Evolutionary conservation across 1,140 invertebrate species (phyloP).

Genomic region (Eubasilissa regina): DNA sequence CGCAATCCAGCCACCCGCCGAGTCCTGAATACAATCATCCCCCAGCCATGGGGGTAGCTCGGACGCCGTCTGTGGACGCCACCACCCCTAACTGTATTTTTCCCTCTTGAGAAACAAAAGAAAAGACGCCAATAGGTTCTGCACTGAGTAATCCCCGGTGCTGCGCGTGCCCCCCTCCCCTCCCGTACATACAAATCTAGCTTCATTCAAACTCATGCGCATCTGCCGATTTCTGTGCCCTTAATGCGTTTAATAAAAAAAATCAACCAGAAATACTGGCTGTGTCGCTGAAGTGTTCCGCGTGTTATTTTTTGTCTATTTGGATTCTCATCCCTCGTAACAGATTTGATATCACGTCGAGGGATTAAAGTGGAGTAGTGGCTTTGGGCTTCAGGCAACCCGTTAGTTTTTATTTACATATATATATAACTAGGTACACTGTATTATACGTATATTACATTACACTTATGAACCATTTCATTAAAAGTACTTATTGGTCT

Average conservation of each 20-base stretch:
- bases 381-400: too few species aligned
- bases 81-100: conserved; percentile 42
- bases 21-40: conserved; percentile 58
- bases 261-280: background rate
- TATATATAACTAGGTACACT: too few species aligned
- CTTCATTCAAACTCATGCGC: conserved; percentile 43
- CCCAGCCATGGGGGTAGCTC: conserved; percentile 29
- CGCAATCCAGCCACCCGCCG: conserved; percentile 37
- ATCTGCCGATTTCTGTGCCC: conserved; percentile 46
- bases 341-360: background rate
- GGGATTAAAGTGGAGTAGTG: too few species aligned
- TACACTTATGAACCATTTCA: too few species aligned
- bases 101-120: conserved; percentile 58
- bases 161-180: conserved; percentile 44
- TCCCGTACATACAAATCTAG: conserved; percentile 35
- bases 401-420: too few species aligned
- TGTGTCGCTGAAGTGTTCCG: background rate
- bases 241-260: conserved; percentile 28
- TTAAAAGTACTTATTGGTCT: too few species aligned
- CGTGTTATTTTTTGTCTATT: conserved; percentile 14
- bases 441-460: too few species aligned
- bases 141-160: conserved; percentile 44
- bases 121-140: conserved; percentile 55
- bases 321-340: background rate
- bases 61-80: conserved; percentile 22